Percentiles rank a stretch among this genome's conserved stretches.
phyloP scores from a whole-genome alignment of 2,113 vertebrate species.

The Parotia lawesii region DNA sequence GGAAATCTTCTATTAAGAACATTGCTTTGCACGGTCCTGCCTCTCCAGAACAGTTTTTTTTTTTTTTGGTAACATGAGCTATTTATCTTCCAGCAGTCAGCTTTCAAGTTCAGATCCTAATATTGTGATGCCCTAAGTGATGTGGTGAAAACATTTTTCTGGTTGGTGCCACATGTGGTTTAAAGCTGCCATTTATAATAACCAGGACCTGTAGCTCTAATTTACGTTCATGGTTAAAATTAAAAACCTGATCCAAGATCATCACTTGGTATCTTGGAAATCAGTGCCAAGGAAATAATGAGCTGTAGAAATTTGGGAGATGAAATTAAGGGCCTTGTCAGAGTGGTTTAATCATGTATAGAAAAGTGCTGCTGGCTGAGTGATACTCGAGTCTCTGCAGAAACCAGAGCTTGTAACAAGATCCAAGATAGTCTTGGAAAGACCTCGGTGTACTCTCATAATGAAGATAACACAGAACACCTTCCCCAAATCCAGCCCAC shows the following conservation, averaged over 20 bases:
- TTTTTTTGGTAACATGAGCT: background rate
- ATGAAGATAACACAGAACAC: background rate
- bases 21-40: background rate
- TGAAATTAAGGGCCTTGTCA: constrained; percentile 20
- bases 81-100: background rate
- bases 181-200: constrained; percentile 23
- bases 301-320: constrained; percentile 38
- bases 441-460: background rate
- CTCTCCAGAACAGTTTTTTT: background rate
- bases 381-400: background rate
- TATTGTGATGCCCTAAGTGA: background rate
- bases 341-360: constrained; percentile 22
- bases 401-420: constrained; percentile 21
- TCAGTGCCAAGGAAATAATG: constrained; percentile 45
- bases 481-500: background rate
- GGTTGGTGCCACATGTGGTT: background rate
- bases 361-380: constrained; percentile 11
- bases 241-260: constrained; percentile 20
- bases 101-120: background rate
- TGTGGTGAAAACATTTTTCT: background rate
- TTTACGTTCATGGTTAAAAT: constrained; percentile 12
- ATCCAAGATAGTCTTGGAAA: background rate
- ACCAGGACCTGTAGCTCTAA: constrained; percentile 2
- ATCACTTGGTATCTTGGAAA: background rate
- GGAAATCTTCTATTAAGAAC: background rate